Evolutionary conservation across 2,797 vertebrate genomes (phyloP), one percentile per base, ranked within the genome.

Genomic region (Macropus fuliginosus): DNA sequence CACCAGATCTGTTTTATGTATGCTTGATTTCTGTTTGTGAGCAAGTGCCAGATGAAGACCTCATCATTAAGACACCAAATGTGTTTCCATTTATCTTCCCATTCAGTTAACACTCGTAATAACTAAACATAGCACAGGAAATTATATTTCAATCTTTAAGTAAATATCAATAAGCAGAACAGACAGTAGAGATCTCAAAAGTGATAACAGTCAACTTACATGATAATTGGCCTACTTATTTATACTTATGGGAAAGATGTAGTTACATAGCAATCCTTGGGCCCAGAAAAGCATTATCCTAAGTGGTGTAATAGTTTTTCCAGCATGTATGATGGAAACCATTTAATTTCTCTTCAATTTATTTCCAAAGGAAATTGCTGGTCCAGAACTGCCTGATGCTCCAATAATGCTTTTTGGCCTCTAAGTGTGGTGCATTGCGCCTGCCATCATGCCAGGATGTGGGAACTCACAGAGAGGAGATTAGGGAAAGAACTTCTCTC

Each of bases 11-110:
- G 92, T 89, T 94, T 93, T 66, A 91, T 57, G 55, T 40, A 92
- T 27, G 91, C 57, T 55, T 95, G 91, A 1, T 91, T 91, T 27
- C 56, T 92, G 46, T 2, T 56, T n/a, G 34, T 89, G 94, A 91
- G 21, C 55, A 93, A 28, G 74, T 5, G 50, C 92, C 46, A 92
- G 90, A 28, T 93, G 50, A 81, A 91, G 5, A 40, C 46, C 5
- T 92, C 54, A 93, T 91, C 46, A 91, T 54, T 90, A 66, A 90
- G 56, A 52, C 8, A 91, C 56, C 91, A 92, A 14, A 91, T 4
- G n/a, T 90, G 4, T 96, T 96, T 56, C 34, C 5, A 93, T 62
- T 91, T 29, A 95, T 74, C 66, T 96, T 94, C 74, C 56, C 3
- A 96, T 92, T 94, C 55, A 87, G 28, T 54, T 92, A 50, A 55